phyloP scores from a whole-genome alignment of 1,140 invertebrate species.

The Aporrectodea caliginosa region DNA sequence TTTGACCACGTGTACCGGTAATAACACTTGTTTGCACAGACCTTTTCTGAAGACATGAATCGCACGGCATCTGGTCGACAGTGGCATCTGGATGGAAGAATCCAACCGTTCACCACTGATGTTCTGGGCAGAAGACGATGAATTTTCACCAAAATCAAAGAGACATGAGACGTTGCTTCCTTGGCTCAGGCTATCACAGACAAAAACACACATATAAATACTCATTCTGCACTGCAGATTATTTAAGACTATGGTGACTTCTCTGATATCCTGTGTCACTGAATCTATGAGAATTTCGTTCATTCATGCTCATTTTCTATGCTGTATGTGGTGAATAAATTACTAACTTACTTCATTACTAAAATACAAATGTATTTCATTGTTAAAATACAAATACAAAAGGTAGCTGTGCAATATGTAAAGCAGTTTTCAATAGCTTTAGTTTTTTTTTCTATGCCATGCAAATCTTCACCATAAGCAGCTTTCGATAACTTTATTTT shows the following conservation, averaged over 20 bases:
- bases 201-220: neutral
- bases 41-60: neutral
- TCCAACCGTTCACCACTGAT: too few species aligned
- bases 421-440: too few species aligned
- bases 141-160: neutral
- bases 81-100: too few species aligned
- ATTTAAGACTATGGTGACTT: neutral
- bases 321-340: too few species aligned
- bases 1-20: neutral
- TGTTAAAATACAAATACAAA: too few species aligned
- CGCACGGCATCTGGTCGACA: neutral
- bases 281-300: neutral
- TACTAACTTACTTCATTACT: too few species aligned
- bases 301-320: neutral
- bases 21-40: neutral
- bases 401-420: too few species aligned
- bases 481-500: too few species aligned
- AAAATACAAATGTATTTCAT: too few species aligned
- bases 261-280: neutral
- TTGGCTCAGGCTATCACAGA: neutral
- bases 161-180: neutral
- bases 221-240: neutral
- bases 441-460: too few species aligned
- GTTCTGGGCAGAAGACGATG: neutral
- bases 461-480: too few species aligned